These are phyloP conservation scores for Dolomedes plantarius DNA, from an alignment of 2,888 invertebrate species.

Conservation along the genomic window DNA sequence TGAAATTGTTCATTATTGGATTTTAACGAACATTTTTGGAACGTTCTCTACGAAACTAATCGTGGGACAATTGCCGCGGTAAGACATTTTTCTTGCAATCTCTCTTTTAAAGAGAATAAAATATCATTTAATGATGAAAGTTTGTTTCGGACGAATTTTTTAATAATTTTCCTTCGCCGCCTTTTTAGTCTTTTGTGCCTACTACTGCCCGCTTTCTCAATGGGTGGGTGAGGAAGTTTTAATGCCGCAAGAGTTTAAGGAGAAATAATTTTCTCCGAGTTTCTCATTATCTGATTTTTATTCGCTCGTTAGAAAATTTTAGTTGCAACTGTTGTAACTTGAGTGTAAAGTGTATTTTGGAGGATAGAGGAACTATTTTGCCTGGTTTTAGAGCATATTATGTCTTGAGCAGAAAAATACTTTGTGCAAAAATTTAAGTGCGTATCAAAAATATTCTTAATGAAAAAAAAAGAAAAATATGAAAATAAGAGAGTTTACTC, in stretches of 20 bases:
- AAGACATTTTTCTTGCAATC: constrained; percentile 58
- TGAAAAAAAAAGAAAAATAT: too few relatives aligned
- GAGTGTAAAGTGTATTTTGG: too few relatives aligned
- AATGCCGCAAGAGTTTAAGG: neutral
- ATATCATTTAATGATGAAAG: constrained; percentile 70
- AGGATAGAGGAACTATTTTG: too few relatives aligned
- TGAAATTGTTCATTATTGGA: constrained; percentile 69
- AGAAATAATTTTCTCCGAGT: constrained; percentile 19
- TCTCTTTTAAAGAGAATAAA: constrained; percentile 62
- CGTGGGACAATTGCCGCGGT: constrained; percentile 51
- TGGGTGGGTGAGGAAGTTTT: neutral
- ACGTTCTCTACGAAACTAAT: constrained; percentile 41
- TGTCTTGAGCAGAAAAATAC: too few relatives aligned
- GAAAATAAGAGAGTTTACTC: too few relatives aligned
- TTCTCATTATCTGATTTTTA: constrained; percentile 28
- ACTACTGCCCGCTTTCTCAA: neutral
- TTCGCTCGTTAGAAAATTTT: constrained; percentile 19
- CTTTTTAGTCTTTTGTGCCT: neutral
- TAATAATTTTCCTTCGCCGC: constrained; percentile 35
- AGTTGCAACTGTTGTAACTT: too few relatives aligned
- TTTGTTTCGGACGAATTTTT: constrained; percentile 65
- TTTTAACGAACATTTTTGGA: constrained; percentile 69
- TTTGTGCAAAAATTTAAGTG: too few relatives aligned
- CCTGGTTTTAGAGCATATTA: too few relatives aligned
- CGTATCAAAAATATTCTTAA: too few relatives aligned